These are phyloP conservation scores for Acholoe squamosa DNA, from an alignment of 2,888 invertebrate species.

Conservation along the genomic window DNA sequence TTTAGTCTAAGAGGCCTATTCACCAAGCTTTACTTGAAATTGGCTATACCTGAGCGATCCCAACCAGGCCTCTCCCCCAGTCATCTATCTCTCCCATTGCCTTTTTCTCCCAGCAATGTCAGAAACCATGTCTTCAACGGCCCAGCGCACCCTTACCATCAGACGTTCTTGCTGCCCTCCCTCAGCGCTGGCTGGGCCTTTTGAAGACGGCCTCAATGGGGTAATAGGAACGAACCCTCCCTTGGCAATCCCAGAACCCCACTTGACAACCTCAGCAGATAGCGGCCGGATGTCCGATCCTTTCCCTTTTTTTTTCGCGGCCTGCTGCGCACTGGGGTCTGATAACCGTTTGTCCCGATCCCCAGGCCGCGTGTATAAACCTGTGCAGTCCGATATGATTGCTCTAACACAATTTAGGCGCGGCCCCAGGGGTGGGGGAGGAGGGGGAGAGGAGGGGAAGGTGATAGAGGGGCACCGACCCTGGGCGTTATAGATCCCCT, in stretches of 20 bases:
- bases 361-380: background rate
- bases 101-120: too few relatives aligned
- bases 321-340: background rate
- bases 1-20: too few relatives aligned
- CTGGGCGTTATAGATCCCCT: conserved; percentile 28
- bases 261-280: background rate
- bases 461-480: background rate
- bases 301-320: background rate
- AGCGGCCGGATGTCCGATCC: background rate
- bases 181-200: background rate
- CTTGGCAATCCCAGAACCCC: background rate
- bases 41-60: too few relatives aligned
- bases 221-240: conserved; percentile 39
- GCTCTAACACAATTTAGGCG: conserved; percentile 52
- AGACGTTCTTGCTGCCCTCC: background rate
- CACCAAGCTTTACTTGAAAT: too few relatives aligned
- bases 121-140: background rate
- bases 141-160: background rate
- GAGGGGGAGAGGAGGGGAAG: background rate
- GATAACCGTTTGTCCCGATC: conserved; percentile 42
- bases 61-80: too few relatives aligned
- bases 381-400: conserved; percentile 16
- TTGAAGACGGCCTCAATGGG: conserved; percentile 37
- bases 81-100: too few relatives aligned
- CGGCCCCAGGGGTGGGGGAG: background rate